Conservation (phyloP, 2,888 invertebrate species). For the Chydorus sphaericus region DNA sequence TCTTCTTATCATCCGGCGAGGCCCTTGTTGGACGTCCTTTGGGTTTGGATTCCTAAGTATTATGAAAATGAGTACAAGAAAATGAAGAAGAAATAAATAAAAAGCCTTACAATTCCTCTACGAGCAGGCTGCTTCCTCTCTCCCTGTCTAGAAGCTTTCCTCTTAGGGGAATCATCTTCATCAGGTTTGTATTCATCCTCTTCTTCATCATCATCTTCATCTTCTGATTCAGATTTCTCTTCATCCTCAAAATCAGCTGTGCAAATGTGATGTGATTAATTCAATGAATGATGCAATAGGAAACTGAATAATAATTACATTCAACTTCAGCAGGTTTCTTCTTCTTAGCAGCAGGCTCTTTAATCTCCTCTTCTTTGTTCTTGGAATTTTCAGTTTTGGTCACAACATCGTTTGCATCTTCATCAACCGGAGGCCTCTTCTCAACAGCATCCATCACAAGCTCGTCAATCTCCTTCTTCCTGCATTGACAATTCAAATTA, state of each 20-base stretch:
- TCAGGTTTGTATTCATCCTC: conserved; percentile 26
- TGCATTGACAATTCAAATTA: conserved; percentile 30
- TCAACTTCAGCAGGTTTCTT: conserved; percentile 2
- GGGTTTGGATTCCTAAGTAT: not conserved
- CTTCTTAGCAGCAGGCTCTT: conserved; percentile 28
- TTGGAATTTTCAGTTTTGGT: conserved; percentile 29
- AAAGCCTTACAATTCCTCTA: not conserved
- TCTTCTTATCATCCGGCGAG: not conserved
- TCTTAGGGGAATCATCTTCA: conserved; percentile 27
- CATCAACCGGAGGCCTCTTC: conserved; percentile 28
- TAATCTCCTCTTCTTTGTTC: conserved; percentile 32
- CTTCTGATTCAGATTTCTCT: conserved; percentile 33
- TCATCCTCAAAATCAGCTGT: conserved; percentile 20
- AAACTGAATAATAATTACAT: not conserved
- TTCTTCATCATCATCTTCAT: conserved; percentile 35
- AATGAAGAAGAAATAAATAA: not conserved
- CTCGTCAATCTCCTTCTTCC: conserved; percentile 75
- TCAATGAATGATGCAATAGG: too few relatives aligned
- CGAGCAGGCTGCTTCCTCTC: not conserved
- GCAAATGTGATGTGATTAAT: too few relatives aligned
- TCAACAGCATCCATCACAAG: conserved; percentile 63
- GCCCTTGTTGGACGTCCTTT: not conserved
- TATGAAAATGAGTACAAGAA: not conserved
- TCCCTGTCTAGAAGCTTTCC: conserved; percentile 28
- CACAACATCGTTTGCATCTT: conserved; percentile 32